Base-by-base conservation (phyloP, 2,797 vertebrate species). In the Brachymystax lenok region DNA sequence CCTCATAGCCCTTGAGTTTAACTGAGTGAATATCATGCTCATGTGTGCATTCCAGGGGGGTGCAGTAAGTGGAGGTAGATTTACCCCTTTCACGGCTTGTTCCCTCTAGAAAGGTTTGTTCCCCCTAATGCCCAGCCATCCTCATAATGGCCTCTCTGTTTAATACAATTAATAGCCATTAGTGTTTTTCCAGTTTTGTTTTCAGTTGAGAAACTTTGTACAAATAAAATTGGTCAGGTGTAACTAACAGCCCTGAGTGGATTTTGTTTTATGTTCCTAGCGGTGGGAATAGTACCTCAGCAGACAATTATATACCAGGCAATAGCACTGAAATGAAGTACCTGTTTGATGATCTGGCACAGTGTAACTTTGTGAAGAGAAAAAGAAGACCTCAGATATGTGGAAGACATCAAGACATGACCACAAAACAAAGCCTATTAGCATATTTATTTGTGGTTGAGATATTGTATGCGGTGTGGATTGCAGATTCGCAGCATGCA, bases 151-250 rank as follows among this genome's bases (percentile, higher is more conserved):
- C 28, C 70, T 54, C 70, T 72, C 51, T 51, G 70, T 72, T 72
- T 72, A 56, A 72, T 54, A 72, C 71, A 72, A 72, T 72, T 72
- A 72, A 72, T 72, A 56, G 71, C 71, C 71, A 72, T 72, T 72
- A 72, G 71, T 56, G 51, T 19, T 56, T 56, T 56, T 72, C 71
- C 71, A 72, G 71, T 72, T 72, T 72, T 56, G 27, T 72, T 56
- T 72, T 72, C 71, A 72, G 51, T 54, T 72, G 71, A 72, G 51
- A 72, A 72, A 72, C 51, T 56, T 72, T 72, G 71, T 72, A 72
- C 71, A 72, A 72, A 72, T 72, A 72, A 72, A 72, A 72, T 27
- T 33, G 16, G 6, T 30, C 71, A 56, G 71, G 50, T 17, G 51
- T 17, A 72, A 72, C 71, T 56, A 72, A 72, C 71, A 72, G 27